A percentile compares a stretch with the other conserved stretches of the same genome.
These are phyloP conservation scores for Anoura caudifer DNA, from an alignment of 2,113 vertebrate genomes.

Conservation along the genomic window DNA sequence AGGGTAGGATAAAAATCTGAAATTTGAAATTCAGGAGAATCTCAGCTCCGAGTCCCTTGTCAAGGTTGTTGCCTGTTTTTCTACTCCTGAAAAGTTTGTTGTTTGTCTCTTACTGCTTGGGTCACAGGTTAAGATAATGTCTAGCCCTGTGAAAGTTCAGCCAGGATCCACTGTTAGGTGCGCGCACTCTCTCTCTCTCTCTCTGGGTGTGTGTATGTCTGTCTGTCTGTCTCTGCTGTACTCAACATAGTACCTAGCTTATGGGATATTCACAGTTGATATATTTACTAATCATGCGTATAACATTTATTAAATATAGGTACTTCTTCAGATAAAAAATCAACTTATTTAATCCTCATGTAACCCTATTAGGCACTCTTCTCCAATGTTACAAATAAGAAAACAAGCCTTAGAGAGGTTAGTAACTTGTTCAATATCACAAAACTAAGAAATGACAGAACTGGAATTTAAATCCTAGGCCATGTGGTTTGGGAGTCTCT, in stretches of 20 bases:
- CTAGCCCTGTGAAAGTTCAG: background rate
- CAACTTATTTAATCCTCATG: background rate
- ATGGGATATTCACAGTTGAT: background rate
- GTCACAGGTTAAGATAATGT: background rate
- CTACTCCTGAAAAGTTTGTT: background rate
- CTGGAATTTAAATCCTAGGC: background rate
- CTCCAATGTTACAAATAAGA: background rate
- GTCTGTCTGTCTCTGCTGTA: background rate
- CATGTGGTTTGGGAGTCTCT: background rate
- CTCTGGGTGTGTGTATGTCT: background rate
- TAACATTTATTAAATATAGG: background rate
- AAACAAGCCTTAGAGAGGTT: background rate
- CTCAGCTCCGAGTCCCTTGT: background rate
- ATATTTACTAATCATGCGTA: background rate
- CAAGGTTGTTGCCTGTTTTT: background rate
- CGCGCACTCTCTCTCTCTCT: background rate
- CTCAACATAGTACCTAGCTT: background rate
- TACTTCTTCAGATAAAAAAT: background rate
- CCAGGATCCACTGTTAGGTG: background rate
- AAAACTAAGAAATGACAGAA: background rate
- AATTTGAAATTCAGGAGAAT: background rate
- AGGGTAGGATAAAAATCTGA: background rate
- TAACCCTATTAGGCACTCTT: background rate
- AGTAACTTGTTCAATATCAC: background rate
- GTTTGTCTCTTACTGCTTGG: background rate